Percentiles rank a stretch among this genome's conserved stretches.
These are phyloP conservation scores for Polyergus mexicanus DNA, from an alignment of 1,140 invertebrate genomes.

Conservation along the genomic window DNA sequence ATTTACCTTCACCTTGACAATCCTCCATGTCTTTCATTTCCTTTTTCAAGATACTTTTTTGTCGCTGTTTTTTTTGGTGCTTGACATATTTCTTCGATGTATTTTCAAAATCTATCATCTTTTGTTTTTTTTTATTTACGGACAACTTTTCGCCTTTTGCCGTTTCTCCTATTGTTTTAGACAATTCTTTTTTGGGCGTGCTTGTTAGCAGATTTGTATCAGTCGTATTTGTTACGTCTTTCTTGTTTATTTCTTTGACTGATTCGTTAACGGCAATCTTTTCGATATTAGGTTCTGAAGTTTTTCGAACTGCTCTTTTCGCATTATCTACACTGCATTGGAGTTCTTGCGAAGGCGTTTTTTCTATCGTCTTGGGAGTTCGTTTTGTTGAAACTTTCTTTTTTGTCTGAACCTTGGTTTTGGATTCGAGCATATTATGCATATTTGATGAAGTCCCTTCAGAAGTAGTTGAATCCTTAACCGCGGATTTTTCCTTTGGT, in stretches of 20 bases:
- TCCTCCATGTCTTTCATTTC: background rate
- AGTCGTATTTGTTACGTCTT: background rate
- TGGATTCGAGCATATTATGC: background rate
- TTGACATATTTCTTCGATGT: background rate
- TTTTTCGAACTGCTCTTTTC: background rate
- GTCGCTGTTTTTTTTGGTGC: background rate
- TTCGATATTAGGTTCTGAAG: background rate
- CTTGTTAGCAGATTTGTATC: background rate
- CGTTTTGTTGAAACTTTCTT: background rate
- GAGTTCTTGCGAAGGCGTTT: background rate
- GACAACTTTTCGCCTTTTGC: background rate
- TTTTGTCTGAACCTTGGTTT: background rate
- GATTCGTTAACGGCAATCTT: background rate
- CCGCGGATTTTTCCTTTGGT: background rate
- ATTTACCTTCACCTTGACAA: conserved; percentile 6
- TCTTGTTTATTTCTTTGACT: background rate
- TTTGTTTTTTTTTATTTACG: background rate
- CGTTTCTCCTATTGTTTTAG: background rate
- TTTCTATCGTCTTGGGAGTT: background rate
- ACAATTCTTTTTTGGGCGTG: background rate
- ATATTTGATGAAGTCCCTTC: background rate
- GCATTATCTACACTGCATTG: background rate
- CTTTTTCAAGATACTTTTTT: background rate
- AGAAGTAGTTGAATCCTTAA: background rate
- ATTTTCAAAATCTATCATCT: conserved; percentile 1